phyloP scores from a whole-genome alignment of 2,888 invertebrate species.

The Drosophila yooni region DNA sequence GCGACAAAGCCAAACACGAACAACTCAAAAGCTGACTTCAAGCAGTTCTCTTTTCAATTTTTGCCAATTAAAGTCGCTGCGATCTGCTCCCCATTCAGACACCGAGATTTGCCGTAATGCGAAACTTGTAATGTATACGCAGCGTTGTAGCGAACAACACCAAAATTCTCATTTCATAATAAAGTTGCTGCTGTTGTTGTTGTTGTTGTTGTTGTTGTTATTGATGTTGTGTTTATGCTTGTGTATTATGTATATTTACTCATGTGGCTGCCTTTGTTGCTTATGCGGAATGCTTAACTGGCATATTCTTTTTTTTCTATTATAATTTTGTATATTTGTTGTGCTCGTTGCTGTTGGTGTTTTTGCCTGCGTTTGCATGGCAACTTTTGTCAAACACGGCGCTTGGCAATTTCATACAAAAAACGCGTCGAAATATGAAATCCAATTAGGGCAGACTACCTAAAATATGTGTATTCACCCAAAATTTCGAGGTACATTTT shows the following conservation, averaged over 20 bases:
- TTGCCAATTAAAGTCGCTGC: constrained; percentile 63
- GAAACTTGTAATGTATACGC: constrained; percentile 71
- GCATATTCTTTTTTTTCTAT: constrained; percentile 19
- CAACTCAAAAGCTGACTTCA: constrained; percentile 17
- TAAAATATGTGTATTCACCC: not conserved
- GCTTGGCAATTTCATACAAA: constrained; percentile 26
- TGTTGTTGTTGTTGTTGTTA: constrained; percentile 10
- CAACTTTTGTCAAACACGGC: constrained; percentile 66
- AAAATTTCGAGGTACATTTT: not conserved
- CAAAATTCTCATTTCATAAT: constrained; percentile 11
- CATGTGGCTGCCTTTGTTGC: constrained; percentile 40
- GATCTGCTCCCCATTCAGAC: not conserved
- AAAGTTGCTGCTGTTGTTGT: not conserved
- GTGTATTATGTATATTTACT: constrained; percentile 26
- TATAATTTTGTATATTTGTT: constrained; percentile 10
- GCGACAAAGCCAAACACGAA: constrained; percentile 14
- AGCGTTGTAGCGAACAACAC: constrained; percentile 44
- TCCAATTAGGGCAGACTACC: constrained; percentile 59
- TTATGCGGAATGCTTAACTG: not conserved
- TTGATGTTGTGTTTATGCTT: constrained; percentile 14
- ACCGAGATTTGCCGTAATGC: constrained; percentile 36
- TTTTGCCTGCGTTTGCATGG: constrained; percentile 60
- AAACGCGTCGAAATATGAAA: constrained; percentile 42
- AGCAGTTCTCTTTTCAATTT: constrained; percentile 49
- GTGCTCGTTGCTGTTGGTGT: constrained; percentile 13